phyloP scores from a whole-genome alignment of 1,140 invertebrate species.

The Geopemphigus sp. region DNA sequence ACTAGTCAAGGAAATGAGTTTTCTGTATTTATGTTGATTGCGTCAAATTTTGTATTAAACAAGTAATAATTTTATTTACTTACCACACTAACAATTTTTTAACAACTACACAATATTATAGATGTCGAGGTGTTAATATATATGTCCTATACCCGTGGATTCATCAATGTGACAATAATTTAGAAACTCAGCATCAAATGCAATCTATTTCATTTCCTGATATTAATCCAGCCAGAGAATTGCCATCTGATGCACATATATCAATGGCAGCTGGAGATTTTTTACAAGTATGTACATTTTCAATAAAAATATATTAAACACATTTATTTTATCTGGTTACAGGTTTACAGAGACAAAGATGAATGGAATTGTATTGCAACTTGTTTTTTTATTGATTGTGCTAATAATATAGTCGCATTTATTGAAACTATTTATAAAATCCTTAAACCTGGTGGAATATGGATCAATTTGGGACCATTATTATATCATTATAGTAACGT shows the following conservation, averaged over 20 bases:
- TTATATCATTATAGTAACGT: slow-evolving; percentile 93
- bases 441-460: slow-evolving; percentile 79
- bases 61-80: slow-evolving; percentile 57
- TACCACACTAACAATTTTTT: neutral
- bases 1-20: slow-evolving; percentile 96
- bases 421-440: slow-evolving; percentile 92
- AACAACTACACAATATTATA: slow-evolving; percentile 53
- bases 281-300: slow-evolving; percentile 66
- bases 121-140: slow-evolving; percentile 61
- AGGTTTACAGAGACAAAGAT: slow-evolving; percentile 73
- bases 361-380: slow-evolving; percentile 92
- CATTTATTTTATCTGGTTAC: slow-evolving; percentile 49
- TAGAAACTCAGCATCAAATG: slow-evolving; percentile 77
- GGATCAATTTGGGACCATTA: slow-evolving; percentile 90
- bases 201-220: slow-evolving; percentile 83
- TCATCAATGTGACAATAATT: slow-evolving; percentile 88
- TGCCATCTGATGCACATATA: slow-evolving; percentile 70
- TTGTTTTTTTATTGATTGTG: slow-evolving; percentile 98
- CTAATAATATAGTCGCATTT: slow-evolving; percentile 91
- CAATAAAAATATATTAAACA: neutral
- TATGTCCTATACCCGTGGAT: slow-evolving; percentile 88
- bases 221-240: slow-evolving; percentile 67
- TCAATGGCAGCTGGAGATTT: slow-evolving; percentile 97
- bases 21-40: slow-evolving; percentile 94
- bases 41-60: slow-evolving; percentile 93